Percentiles rank a stretch among this genome's conserved stretches.
Evolutionary conservation across 2,888 invertebrate genomes (phyloP).

Genomic region (Dinocampus coccinellae): DNA sequence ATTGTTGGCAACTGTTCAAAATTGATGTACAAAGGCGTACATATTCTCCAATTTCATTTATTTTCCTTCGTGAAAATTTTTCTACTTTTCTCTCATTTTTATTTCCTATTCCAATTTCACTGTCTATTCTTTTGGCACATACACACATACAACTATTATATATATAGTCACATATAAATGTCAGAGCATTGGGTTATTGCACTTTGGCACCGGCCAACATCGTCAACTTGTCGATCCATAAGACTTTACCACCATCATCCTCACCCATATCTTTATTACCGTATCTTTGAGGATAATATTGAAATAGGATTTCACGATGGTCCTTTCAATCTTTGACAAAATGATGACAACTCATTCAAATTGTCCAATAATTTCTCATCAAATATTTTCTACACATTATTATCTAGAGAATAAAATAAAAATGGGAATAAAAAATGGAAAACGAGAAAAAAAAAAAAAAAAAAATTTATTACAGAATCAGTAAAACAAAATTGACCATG

Average conservation of each 20-base stretch:
- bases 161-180: not conserved
- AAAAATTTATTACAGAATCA: too few species aligned
- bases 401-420: not conserved
- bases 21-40: too few species aligned
- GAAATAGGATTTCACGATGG: not conserved
- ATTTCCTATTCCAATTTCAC: not conserved
- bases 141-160: not conserved
- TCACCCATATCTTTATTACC: conserved; percentile 34
- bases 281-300: conserved; percentile 19
- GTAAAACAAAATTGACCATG: too few species aligned
- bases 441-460: too few species aligned
- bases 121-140: not conserved
- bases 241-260: conserved; percentile 4
- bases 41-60: not conserved
- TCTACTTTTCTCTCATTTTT: not conserved
- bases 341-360: not conserved
- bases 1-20: too few species aligned
- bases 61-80: conserved; percentile 13
- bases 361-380: not conserved
- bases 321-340: not conserved
- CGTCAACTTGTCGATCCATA: conserved; percentile 8
- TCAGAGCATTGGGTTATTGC: conserved; percentile 11
- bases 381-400: not conserved
- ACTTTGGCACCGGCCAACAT: not conserved
- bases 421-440: too few species aligned